Percentiles rank a stretch among this genome's conserved stretches.
Evolutionary conservation across 2,888 invertebrate genomes (phyloP).

Genomic region (Cheilosia vernalis): DNA sequence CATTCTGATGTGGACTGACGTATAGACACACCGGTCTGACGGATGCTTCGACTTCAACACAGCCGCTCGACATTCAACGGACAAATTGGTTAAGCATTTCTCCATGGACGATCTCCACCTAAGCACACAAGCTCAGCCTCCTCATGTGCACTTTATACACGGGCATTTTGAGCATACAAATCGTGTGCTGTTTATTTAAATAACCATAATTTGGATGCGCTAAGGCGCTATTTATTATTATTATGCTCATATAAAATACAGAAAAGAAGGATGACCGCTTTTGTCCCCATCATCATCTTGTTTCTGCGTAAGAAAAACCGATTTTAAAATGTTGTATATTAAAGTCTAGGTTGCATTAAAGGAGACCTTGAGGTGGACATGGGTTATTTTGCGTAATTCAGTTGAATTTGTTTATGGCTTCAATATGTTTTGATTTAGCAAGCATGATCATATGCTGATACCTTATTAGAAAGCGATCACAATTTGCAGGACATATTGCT

Average conservation of each 20-base stretch:
- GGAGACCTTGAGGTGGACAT: too few species aligned
- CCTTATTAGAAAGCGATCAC: too few species aligned
- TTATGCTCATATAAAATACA: slow-evolving; percentile 37
- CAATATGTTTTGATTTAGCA: too few species aligned
- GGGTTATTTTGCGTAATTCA: too few species aligned
- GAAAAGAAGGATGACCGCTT: slow-evolving; percentile 1
- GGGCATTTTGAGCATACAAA: slow-evolving; percentile 77
- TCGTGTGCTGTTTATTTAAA: slow-evolving; percentile 83
- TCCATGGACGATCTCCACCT: slow-evolving; percentile 40
- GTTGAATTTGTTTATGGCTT: too few species aligned
- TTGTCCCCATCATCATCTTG: slow-evolving; percentile 4
- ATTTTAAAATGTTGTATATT: background rate
- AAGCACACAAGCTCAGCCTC: slow-evolving; percentile 54
- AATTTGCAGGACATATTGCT: too few species aligned
- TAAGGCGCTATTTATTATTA: slow-evolving; percentile 76
- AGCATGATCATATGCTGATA: too few species aligned
- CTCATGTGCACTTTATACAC: slow-evolving; percentile 45
- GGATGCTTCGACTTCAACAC: slow-evolving; percentile 21
- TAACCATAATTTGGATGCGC: slow-evolving; percentile 81
- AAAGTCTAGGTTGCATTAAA: too few species aligned
- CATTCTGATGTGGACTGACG: slow-evolving; percentile 67
- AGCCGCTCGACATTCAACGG: slow-evolving; percentile 26
- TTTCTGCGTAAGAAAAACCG: slow-evolving; percentile 3
- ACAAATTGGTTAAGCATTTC: slow-evolving; percentile 52
- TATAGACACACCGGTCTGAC: slow-evolving; percentile 62